Conservation (phyloP, 2,888 invertebrate genomes). For the Operophtera brumata region DNA sequence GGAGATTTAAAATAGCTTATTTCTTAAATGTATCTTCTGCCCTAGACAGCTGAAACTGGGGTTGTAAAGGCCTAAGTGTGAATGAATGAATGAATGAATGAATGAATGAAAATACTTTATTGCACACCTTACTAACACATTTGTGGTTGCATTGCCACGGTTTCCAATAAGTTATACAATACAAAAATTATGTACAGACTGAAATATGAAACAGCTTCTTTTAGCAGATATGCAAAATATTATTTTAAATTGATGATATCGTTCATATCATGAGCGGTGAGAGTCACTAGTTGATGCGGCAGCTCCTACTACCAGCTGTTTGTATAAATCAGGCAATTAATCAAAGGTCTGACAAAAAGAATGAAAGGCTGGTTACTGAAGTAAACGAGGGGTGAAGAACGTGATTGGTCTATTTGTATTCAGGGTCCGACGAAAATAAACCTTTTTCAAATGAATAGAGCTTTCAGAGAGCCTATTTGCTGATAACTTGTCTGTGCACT, state of each 20-base stretch:
- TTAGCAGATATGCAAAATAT: not conserved
- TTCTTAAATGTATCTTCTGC: no score
- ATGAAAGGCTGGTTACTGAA: constrained; percentile 28
- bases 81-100: no score
- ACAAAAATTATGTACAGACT: no score
- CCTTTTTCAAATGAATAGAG: constrained; percentile 17
- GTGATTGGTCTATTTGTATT: constrained; percentile 32
- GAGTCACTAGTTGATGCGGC: not conserved
- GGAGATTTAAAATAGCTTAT: no score
- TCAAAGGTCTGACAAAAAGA: constrained; percentile 33
- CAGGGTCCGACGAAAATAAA: constrained; percentile 24
- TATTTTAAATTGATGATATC: not conserved
- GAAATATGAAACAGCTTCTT: no score
- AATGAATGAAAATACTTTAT: no score
- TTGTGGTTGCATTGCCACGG: no score
- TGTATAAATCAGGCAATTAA: constrained; percentile 28
- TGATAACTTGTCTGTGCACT: not conserved
- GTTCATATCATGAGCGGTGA: not conserved
- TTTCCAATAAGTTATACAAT: no score
- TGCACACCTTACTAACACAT: no score
- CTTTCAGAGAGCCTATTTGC: constrained; percentile 4
- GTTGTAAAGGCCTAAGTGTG: no score
- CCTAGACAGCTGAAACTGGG: no score
- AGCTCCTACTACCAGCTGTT: constrained; percentile 14
- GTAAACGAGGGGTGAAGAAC: constrained; percentile 26